These are phyloP conservation scores for Orius insidiosus DNA, from an alignment of 1,140 invertebrate genomes.

Conservation along the genomic window DNA sequence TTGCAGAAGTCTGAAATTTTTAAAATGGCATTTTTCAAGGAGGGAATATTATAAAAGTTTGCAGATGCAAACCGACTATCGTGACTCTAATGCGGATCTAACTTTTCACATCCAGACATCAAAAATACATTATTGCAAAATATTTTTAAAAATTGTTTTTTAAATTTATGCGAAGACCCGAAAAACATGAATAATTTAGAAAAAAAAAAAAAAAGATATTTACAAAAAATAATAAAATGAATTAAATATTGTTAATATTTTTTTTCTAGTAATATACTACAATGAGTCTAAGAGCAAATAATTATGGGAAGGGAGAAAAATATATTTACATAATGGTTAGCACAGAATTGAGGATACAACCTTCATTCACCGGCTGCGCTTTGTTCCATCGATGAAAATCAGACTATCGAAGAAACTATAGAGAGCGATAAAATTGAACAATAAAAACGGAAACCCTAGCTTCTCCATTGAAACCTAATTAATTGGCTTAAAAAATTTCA, in stretches of 20 bases:
- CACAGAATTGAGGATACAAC: no score
- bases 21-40: not conserved
- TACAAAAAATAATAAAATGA: conserved; percentile 5
- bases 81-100: conserved; percentile 4
- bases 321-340: no score
- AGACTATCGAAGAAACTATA: no score
- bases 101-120: conserved; percentile 6
- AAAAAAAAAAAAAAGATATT: conserved; percentile 2
- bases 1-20: not conserved
- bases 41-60: conserved; percentile 11
- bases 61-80: not conserved
- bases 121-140: conserved; percentile 10
- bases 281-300: conserved; percentile 1
- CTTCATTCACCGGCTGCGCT: no score
- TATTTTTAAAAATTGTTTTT: conserved; percentile 8
- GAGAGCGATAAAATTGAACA: no score
- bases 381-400: no score
- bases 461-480: no score
- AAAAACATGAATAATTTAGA: conserved; percentile 7
- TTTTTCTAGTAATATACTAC: conserved; percentile 1
- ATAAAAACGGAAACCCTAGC: no score
- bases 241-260: conserved; percentile 1
- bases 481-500: no score
- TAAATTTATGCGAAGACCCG: conserved; percentile 1
- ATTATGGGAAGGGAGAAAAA: conserved; percentile 2